Percentiles rank a stretch among this genome's conserved stretches.
Evolutionary conservation across 2,113 vertebrate genomes (phyloP).

Genomic region (Grantiella picta): DNA sequence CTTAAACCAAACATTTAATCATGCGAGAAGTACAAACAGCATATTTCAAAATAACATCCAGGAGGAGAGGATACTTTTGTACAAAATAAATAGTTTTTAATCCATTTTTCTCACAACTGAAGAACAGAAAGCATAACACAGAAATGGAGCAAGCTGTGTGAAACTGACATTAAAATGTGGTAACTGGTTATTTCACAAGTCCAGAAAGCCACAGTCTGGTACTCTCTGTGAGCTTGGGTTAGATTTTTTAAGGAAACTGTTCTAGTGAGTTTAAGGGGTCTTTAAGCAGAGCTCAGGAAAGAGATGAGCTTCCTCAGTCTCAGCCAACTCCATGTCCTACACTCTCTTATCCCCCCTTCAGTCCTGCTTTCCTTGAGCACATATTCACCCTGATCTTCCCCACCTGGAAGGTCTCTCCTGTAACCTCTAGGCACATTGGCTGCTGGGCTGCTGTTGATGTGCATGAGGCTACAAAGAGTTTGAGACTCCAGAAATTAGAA

Average conservation of each 20-base stretch:
- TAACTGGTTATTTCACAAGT: not conserved
- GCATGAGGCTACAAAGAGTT: not conserved
- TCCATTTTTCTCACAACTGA: not conserved
- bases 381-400: not conserved
- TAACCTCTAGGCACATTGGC: not conserved
- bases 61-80: not conserved
- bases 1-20: constrained; percentile 34
- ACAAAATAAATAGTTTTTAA: not conserved
- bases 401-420: not conserved
- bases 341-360: not conserved
- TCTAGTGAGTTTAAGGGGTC: not conserved
- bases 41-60: not conserved
- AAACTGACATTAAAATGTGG: not conserved
- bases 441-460: not conserved
- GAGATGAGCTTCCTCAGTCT: not conserved
- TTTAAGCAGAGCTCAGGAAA: not conserved
- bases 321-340: not conserved
- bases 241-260: not conserved
- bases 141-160: not conserved
- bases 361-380: not conserved
- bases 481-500: not conserved
- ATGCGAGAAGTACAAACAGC: not conserved
- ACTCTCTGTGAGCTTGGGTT: not conserved
- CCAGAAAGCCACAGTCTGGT: not conserved
- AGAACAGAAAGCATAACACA: not conserved